Base-by-base conservation (phyloP, 1,140 invertebrate species). In the Megathymus violae region DNA sequence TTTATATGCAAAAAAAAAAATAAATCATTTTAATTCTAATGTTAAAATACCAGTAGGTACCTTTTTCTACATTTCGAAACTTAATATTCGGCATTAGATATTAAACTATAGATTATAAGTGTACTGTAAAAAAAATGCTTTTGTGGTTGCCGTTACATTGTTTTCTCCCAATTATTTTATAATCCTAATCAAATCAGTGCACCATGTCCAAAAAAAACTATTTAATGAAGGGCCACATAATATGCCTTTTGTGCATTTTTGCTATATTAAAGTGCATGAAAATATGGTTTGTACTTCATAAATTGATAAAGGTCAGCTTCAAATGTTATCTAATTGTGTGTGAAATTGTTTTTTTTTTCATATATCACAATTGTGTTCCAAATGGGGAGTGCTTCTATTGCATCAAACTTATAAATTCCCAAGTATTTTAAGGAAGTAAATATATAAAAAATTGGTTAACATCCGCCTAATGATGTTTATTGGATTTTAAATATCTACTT, bases 401-500 rank as follows among this genome's bases (percentile, higher is more conserved):
- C 4, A 7, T 31, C 1, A 22, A 22, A 22, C 19, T n/a, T n/a
- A 5, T 31, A 31, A 31, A 31, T 31, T 31, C 4, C 9, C 27
- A 31, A 31, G 27, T 31, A 31, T 31, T 31, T 22, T 31, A 7
- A 31, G 27, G 27, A 7, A 31, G 27, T 1, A 7, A 31, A 31
- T 7, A 4, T 31, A 31, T 7, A 31, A 31, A 22, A 5, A 22
- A 7, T 40, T 40, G 50, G 50, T 36, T 40, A 40, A 11, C 22
- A 22, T 54, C 50, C 50, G 51, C 36, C 51, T 54, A 52, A 40
- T 4, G 10, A 16, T 17, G 15, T 31, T 16, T 34, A 31, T 47
- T 15, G 25, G 4, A 43, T n/a, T 56, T 31, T 14, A n/a, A 27
- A 54, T 31, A 43, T 43, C 27, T 7, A 31, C 4, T 27, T 15